Percentiles rank a stretch among this genome's conserved stretches.
Conservation (phyloP, 2,113 vertebrate genomes). For the Oceanites oceanicus region DNA sequence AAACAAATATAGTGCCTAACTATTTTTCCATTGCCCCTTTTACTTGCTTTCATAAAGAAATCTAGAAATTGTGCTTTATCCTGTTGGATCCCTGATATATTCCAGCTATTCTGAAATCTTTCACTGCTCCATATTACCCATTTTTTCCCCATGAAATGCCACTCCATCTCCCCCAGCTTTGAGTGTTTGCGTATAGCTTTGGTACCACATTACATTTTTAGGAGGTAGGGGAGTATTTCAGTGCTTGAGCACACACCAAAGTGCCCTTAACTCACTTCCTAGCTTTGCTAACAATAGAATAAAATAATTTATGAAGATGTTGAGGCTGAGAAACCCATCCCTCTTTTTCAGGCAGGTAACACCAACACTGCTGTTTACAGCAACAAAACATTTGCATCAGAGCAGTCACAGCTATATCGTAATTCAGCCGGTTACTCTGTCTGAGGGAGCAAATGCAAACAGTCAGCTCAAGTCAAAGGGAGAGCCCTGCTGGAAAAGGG, state of each 20-base stretch:
- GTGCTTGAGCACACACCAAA: background rate
- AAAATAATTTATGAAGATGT: background rate
- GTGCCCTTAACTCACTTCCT: background rate
- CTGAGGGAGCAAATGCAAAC: background rate
- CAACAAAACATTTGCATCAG: background rate
- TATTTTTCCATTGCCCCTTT: background rate
- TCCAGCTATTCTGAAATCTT: background rate
- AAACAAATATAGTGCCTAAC: background rate
- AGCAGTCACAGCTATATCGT: background rate
- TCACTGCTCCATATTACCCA: background rate
- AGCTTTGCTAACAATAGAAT: background rate
- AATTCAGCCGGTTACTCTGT: background rate
- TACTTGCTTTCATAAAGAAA: background rate
- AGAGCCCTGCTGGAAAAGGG: background rate
- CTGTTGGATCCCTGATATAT: background rate
- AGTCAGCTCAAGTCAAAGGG: background rate
- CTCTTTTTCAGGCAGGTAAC: background rate
- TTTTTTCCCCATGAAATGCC: background rate
- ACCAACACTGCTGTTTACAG: background rate
- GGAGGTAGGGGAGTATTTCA: background rate
- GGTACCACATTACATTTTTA: background rate
- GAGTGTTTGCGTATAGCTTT: background rate
- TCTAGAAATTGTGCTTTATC: background rate
- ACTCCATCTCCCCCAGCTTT: background rate
- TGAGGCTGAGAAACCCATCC: background rate